Base-by-base conservation (phyloP, 2,888 invertebrate species). In the Halictus ligatus region DNA sequence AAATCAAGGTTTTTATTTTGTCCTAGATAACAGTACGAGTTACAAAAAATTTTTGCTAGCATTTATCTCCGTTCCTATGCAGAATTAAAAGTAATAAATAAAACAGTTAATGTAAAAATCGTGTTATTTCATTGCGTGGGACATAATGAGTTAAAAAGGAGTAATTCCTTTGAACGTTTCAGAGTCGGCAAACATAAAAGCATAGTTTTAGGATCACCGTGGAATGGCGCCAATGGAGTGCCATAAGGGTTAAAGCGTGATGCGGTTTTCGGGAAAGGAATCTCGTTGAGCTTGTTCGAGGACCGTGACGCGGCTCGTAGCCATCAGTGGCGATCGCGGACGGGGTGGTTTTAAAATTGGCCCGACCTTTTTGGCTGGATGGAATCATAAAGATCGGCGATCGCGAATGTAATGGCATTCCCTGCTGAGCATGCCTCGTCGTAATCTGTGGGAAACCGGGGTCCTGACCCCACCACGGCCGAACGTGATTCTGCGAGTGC, bases 361-460 rank as follows among this genome's bases (percentile, higher is more conserved):
- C 87, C 83, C 85, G 87, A 87, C 88, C 89, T 90, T 92, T 89
- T 92, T 88, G 88, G 85, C 82, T 81, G 90, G 89, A 92, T 92
- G 89, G 89, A 93, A 92, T 91, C 92, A 89, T 92, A 92, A 92
- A 92, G 92, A 90, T 92, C 89, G 87, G 78, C 88, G 88, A 90
- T 91, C 89, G 91, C 87, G 88, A 91, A 87, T 88, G 89, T 93
- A 92, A 92, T 91, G 90, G 92, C 88, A 89, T 88, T 91, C 91
- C 92, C 93, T 77, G 92, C 92, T 91, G 93, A 85, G 93, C 89
- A 85, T 86, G 88, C 88, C 89, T 84, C 90, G 87, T 88, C 90
- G 90, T 89, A 92, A 91, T 91, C 90, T 90, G 88, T 90, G 89
- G 87, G 90, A 90, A 90, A 90, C 88, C 83, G 85, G 76, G 92